phyloP scores from a whole-genome alignment of 1,140 invertebrate genomes.

The Seison nebaliae region DNA sequence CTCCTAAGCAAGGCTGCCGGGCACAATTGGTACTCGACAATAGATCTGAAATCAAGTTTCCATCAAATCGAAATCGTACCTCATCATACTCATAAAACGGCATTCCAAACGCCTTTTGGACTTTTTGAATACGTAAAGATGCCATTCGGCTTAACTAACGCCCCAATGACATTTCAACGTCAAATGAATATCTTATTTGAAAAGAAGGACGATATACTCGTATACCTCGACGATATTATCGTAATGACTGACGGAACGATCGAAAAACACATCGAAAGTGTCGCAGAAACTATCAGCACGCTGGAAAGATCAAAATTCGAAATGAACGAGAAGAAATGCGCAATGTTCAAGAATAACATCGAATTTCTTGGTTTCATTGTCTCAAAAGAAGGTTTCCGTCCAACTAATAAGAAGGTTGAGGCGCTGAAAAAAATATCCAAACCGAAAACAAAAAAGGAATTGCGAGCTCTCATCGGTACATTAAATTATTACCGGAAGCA shows the following conservation, averaged over 20 bases:
- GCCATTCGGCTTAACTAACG: conserved; percentile 11
- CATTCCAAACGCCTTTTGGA: conserved; percentile 7
- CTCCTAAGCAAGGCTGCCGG: conserved; percentile 20
- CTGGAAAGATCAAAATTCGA: conserved; percentile 7
- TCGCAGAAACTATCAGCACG: conserved; percentile 23
- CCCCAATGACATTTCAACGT: conserved; percentile 9
- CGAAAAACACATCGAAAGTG: conserved; percentile 17
- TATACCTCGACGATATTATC: conserved; percentile 32
- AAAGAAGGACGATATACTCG: too few relatives aligned
- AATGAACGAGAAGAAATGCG: conserved; percentile 11
- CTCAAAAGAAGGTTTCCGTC: conserved; percentile 5
- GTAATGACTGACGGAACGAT: conserved; percentile 20
- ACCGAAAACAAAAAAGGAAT: conserved; percentile 20
- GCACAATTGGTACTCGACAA: conserved; percentile 21
- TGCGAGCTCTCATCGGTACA: conserved; percentile 22
- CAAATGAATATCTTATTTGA: too few relatives aligned
- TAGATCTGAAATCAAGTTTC: conserved; percentile 31
- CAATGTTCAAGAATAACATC: conserved; percentile 5
- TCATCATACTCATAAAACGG: conserved; percentile 13
- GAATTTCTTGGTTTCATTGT: conserved; percentile 9
- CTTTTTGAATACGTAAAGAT: conserved; percentile 7
- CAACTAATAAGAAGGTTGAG: conserved; percentile 18
- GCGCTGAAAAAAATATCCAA: conserved; percentile 21
- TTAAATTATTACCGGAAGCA: conserved; percentile 27
- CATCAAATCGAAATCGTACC: conserved; percentile 24